These are phyloP conservation scores for Limenitis camilla DNA, from an alignment of 2,888 invertebrate genomes.

Conservation along the genomic window DNA sequence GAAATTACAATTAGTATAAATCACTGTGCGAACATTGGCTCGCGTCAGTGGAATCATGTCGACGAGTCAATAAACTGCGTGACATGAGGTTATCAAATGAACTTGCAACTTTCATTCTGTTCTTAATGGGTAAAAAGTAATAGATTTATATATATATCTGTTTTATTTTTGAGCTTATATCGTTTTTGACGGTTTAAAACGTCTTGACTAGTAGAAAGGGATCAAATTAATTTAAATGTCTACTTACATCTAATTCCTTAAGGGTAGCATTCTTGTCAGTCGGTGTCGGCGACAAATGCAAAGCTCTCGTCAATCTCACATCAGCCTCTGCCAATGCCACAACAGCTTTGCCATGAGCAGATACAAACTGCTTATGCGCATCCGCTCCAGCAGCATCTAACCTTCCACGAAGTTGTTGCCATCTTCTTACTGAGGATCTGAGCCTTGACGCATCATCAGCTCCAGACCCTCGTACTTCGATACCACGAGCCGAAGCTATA, in stretches of 20 bases:
- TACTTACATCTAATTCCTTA: constrained; percentile 66
- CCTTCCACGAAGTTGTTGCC: constrained; percentile 77
- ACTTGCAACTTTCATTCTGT: background rate
- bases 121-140: background rate
- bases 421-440: constrained; percentile 77
- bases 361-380: constrained; percentile 79
- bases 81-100: constrained; percentile 4
- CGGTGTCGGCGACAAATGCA: constrained; percentile 74
- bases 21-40: background rate
- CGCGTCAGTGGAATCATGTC: background rate
- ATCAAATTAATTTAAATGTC: background rate
- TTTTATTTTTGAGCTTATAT: background rate
- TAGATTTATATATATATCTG: too few species aligned
- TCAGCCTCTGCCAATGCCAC: constrained; percentile 82
- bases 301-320: constrained; percentile 80
- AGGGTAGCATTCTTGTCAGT: constrained; percentile 56
- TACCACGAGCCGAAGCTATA: constrained; percentile 77
- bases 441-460: constrained; percentile 79
- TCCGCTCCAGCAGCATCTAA: constrained; percentile 76
- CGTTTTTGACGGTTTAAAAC: background rate
- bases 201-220: background rate
- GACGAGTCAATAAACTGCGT: background rate
- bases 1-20: background rate
- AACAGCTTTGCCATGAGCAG: constrained; percentile 81
- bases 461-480: constrained; percentile 78